Evolutionary conservation across 2,797 vertebrate genomes (phyloP), one percentile per base, ranked within the genome.

Genomic region (Scarus forsteni): DNA sequence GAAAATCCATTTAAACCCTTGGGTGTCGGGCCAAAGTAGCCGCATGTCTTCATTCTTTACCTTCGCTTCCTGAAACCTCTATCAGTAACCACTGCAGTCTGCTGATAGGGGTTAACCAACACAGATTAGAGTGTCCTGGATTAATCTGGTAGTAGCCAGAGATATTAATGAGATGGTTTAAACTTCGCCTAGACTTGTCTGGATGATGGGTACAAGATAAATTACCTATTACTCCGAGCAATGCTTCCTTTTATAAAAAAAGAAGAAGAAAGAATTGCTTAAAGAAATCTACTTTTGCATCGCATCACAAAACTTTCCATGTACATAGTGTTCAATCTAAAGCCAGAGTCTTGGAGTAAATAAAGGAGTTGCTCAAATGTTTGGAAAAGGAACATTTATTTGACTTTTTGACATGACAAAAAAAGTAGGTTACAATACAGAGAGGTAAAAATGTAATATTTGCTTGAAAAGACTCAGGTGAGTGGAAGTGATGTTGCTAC

Each of bases 401-500:
- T 18, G 9, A 19, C 44, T 6, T 7, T 65, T 76, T 64, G 35
- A 70, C 53, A 62, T 40, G 27, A 65, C 6, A 14, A 1, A 63
- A 64, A 6, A 1, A 16, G 34, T 10, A 15, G 65, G 35, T 72
- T 35, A 75, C 27, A 10, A 59, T 0, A 55, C 7, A 77, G 8
- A 64, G 15, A 54, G 15, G 9, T 12, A 46, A 11, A 5, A 40
- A 60, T 38, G 34, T 46, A 49, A 53, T 14, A 0, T 5, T 18
- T 36, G 56, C 7, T 15, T 15, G 45, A 48, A 39, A 59, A 61
- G 65, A n/a, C 1, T 53, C 8, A 51, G 19, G 61, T 38, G 36
- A 60, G 60, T 39, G 55, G 16, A 14, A 0, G 54, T 1, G 27
- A 36, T 10, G 3, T 0, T 1, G 78, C 95, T 97, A 99, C 98